Conservation (phyloP, 2,888 invertebrate genomes). For the Drosophila rellima region DNA sequence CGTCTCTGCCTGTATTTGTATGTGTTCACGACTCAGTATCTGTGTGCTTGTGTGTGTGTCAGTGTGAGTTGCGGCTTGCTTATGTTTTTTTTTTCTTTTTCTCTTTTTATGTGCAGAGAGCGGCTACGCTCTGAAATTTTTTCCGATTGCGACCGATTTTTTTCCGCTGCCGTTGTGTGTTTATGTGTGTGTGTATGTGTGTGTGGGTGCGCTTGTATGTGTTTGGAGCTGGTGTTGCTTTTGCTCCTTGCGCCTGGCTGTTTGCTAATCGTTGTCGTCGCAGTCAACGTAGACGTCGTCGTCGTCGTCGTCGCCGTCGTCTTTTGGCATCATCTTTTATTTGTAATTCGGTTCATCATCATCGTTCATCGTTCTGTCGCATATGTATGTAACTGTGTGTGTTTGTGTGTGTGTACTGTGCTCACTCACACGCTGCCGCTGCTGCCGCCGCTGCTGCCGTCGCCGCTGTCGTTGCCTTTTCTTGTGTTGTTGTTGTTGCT, state of each 20-base stretch:
- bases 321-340: slow-evolving; percentile 85
- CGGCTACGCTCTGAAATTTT: slow-evolving; percentile 81
- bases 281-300: slow-evolving; percentile 77
- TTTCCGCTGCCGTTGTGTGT: slow-evolving; percentile 66
- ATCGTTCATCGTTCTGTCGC: slow-evolving; percentile 85
- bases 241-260: slow-evolving; percentile 78
- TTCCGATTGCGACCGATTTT: slow-evolving; percentile 83
- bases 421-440: slow-evolving; percentile 60
- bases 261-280: slow-evolving; percentile 84
- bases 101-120: slow-evolving; percentile 76
- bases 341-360: slow-evolving; percentile 85
- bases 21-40: slow-evolving; percentile 55
- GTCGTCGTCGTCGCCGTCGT: slow-evolving; percentile 71
- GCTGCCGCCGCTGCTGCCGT: slow-evolving; percentile 25
- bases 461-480: slow-evolving; percentile 56
- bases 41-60: slow-evolving; percentile 57
- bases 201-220: slow-evolving; percentile 48
- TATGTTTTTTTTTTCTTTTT: slow-evolving; percentile 71
- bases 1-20: slow-evolving; percentile 62
- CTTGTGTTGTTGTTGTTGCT: slow-evolving; percentile 55
- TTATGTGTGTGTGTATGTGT: slow-evolving; percentile 41
- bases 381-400: slow-evolving; percentile 64
- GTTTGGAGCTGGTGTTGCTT: slow-evolving; percentile 55
- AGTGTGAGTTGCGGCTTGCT: slow-evolving; percentile 80
- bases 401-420: slow-evolving; percentile 45